phyloP scores from a whole-genome alignment of 1,140 invertebrate species.

The Drosophila littoralis region DNA sequence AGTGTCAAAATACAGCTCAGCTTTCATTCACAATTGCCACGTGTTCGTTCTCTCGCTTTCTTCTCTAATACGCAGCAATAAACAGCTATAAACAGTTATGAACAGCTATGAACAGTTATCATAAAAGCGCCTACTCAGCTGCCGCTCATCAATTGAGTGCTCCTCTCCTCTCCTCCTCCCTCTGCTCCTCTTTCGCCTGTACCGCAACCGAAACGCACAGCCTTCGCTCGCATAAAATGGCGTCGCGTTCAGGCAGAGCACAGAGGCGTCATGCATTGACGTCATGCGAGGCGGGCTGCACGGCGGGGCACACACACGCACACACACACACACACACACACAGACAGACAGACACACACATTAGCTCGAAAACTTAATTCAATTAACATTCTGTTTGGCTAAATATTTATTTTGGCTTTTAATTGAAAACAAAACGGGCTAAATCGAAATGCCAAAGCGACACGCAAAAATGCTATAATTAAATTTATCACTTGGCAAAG shows the following conservation, averaged over 20 bases:
- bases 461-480: conserved; percentile 69
- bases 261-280: conserved; percentile 7
- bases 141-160: conserved; percentile 2
- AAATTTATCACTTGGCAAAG: conserved; percentile 45
- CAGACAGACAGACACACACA: background rate
- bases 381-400: conserved; percentile 3
- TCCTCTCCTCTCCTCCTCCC: background rate
- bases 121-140: background rate
- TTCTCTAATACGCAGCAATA: background rate
- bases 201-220: conserved; percentile 12
- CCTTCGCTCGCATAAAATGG: conserved; percentile 25
- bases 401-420: conserved; percentile 40
- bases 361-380: conserved; percentile 12
- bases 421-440: conserved; percentile 48
- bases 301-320: background rate
- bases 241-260: conserved; percentile 2
- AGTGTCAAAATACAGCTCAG: background rate
- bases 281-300: background rate
- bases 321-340: background rate
- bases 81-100: background rate
- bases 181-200: conserved; percentile 32
- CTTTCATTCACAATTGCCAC: background rate
- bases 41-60: background rate
- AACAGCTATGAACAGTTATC: background rate
- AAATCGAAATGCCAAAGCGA: conserved; percentile 59